Base-by-base conservation (phyloP, 2,113 vertebrate species). In the Bostrychus sinensis region DNA sequence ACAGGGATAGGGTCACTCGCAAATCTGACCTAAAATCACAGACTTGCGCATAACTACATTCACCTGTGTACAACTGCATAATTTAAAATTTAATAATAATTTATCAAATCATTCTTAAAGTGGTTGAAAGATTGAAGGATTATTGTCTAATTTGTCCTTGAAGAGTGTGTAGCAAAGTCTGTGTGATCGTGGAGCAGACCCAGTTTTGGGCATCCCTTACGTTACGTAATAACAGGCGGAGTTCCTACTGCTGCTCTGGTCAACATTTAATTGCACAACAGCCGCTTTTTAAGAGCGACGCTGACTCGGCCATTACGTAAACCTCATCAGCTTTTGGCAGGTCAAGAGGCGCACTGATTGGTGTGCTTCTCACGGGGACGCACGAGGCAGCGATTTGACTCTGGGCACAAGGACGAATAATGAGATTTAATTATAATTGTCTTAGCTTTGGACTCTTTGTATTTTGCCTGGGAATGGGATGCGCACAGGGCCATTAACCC, bases 401-500 rank as follows among this genome's bases (percentile, higher is more conserved):
- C 32, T 23, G 62, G 25, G 46, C 14, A 19, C 55, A 46, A 59
- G 16, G 26, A 68, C 58, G 8, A 71, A 60, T 74, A 67, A 61
- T 61, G 19, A 67, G 48, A 83, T 81, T 74, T 71, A 67, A 76
- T 77, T 72, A 58, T 66, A 65, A 73, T 78, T 73, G 62, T 78
- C 65, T 81, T 37, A 46, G 12, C 19, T 76, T 74, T 58, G n/a
- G 28, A 38, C 25, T 28, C 32, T 64, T 78, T 79, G 46, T 75
- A 37, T 67, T 77, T 62, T 67, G 9, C 17, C 17, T 62, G 2
- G 34, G 34, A 45, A 23, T 25, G 56, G 72, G 77, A 73, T 60
- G 80, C 63, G 50, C 56, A 55, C 75, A 38, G 65, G 67, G 69
- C 78, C 66, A 86, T 87, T 89, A 91, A 92, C 90, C 85, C 84